Percentiles rank a stretch among this genome's conserved stretches.
phyloP scores from a whole-genome alignment of 1,140 invertebrate species.

The Grapholita molesta region DNA sequence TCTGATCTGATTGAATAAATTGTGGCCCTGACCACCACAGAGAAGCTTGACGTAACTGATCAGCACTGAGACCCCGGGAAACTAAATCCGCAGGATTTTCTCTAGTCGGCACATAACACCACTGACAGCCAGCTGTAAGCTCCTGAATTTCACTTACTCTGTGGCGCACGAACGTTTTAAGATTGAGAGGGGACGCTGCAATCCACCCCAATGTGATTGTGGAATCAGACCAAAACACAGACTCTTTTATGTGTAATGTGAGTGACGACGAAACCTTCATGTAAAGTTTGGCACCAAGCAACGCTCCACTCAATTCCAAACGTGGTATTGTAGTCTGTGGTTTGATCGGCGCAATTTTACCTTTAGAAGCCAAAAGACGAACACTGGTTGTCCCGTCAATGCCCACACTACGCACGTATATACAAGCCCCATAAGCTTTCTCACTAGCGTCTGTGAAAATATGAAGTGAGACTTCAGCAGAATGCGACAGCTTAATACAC shows the following conservation, averaged over 20 bases:
- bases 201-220: slow-evolving; percentile 17
- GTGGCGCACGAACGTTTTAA: background rate
- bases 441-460: slow-evolving; percentile 48
- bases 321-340: slow-evolving; percentile 22
- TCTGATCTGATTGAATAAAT: background rate
- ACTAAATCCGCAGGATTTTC: slow-evolving; percentile 28
- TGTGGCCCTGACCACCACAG: background rate
- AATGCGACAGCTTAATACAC: slow-evolving; percentile 15
- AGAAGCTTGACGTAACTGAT: slow-evolving; percentile 19
- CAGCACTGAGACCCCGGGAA: slow-evolving; percentile 23
- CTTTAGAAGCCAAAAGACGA: slow-evolving; percentile 46
- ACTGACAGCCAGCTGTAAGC: background rate
- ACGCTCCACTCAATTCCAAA: slow-evolving; percentile 17
- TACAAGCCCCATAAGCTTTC: slow-evolving; percentile 38
- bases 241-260: background rate
- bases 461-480: slow-evolving; percentile 32
- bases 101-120: slow-evolving; percentile 18
- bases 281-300: slow-evolving; percentile 5
- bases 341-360: slow-evolving; percentile 53
- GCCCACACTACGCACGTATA: slow-evolving; percentile 37
- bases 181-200: background rate
- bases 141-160: slow-evolving; percentile 19
- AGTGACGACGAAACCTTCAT: background rate
- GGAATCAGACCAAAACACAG: slow-evolving; percentile 15
- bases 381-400: slow-evolving; percentile 20